Evolutionary conservation across 2,888 invertebrate genomes (phyloP).

Genomic region (Orthonevra nobilis): DNA sequence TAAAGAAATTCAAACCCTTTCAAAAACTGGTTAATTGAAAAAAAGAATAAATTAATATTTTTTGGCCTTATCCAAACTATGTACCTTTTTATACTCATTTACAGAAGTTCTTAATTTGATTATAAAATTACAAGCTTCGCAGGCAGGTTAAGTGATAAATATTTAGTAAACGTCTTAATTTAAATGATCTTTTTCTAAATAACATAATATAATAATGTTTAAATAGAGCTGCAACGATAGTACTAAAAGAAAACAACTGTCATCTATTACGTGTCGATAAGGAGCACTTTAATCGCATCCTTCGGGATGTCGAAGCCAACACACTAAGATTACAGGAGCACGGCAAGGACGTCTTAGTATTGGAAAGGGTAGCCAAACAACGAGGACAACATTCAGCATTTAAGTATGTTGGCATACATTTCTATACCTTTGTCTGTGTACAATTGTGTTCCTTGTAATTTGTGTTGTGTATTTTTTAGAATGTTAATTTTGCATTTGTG

Average conservation of each 20-base stretch:
- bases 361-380: conserved; percentile 86
- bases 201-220: too few relatives aligned
- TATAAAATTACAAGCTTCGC: too few relatives aligned
- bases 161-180: too few relatives aligned
- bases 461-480: conserved; percentile 11
- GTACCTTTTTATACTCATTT: too few relatives aligned
- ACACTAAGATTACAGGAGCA: conserved; percentile 91
- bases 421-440: too few relatives aligned
- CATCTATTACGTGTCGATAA: conserved; percentile 92
- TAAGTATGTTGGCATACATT: conserved; percentile 82
- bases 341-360: conserved; percentile 89
- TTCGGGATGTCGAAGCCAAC: conserved; percentile 92
- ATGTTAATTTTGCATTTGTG: conserved; percentile 13
- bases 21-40: too few relatives aligned
- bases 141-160: too few relatives aligned
- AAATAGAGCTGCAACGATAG: conserved; percentile 89
- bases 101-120: too few relatives aligned
- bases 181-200: too few relatives aligned
- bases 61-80: too few relatives aligned
- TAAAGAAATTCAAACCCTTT: too few relatives aligned
- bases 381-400: conserved; percentile 81
- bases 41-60: too few relatives aligned
- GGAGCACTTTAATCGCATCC: conserved; percentile 90
- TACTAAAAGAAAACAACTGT: conserved; percentile 89
- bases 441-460: conserved; percentile 34